Evolutionary conservation across 2,797 vertebrate genomes (phyloP).

Genomic region (Girardinus metallicus): DNA sequence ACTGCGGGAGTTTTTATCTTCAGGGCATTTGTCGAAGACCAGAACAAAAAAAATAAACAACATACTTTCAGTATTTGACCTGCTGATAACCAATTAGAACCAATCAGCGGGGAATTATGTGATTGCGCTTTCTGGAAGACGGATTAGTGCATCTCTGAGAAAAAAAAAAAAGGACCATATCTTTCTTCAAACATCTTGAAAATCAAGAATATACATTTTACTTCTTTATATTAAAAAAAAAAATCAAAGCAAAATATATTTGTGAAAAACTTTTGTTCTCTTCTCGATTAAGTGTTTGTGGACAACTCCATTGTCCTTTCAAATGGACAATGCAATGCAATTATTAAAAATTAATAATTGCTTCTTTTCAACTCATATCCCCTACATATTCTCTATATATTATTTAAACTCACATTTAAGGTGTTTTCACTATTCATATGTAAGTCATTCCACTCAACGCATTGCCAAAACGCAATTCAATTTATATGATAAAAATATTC

Average conservation of each 20-base stretch:
- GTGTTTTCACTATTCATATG: slow-evolving; percentile 35
- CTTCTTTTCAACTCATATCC: slow-evolving; percentile 2
- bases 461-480: slow-evolving; percentile 29
- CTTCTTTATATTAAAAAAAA: neutral
- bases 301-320: neutral
- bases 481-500: slow-evolving; percentile 46
- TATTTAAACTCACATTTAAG: slow-evolving; percentile 36
- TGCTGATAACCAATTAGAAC: neutral
- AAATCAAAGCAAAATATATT: neutral
- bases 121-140: neutral
- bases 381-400: neutral
- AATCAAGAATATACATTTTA: neutral
- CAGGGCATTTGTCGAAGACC: neutral
- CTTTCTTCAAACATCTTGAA: neutral
- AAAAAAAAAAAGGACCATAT: neutral
- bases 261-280: neutral
- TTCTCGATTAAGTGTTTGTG: neutral
- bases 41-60: neutral
- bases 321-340: too few species aligned
- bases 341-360: neutral
- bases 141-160: neutral
- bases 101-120: neutral
- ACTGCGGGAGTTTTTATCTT: neutral
- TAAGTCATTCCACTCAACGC: neutral
- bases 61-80: neutral